Evolutionary conservation across 1,140 invertebrate genomes (phyloP), one percentile per base, ranked within the genome.

Genomic region (Neodiprion pinetum): DNA sequence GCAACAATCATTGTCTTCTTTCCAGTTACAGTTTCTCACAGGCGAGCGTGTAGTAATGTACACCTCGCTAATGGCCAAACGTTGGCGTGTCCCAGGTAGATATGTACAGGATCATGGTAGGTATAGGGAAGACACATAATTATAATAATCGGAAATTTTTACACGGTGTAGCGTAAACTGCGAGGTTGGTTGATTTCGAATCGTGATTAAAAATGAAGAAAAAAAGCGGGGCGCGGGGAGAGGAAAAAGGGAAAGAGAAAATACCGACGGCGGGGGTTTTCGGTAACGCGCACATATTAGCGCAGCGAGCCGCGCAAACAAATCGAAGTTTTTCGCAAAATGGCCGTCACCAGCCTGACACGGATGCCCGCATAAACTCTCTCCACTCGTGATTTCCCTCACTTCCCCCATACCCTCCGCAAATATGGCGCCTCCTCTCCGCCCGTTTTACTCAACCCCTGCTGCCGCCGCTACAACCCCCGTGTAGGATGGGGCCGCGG

Each of bases 291-390:
- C 68, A 61, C 53, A 61, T 61, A 61, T 61, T 61, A 61, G 53
- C 53, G 11, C 28, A 40, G 28, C 28, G 11, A 28, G 68, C 21
- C 68, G 79, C 74, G 82, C 84, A 85, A 85, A 86, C 85, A 85
- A 86, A 85, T 86, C 85, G 82, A 88, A 88, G 82, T 88, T 88
- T 88, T 88, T 88, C 86, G 83, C 86, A 88, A 88, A 88, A 88
- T 88, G 87, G 87, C 87, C 87, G 87, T 87, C 86, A 86, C 83
- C 82, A 82, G 82, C 82, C 81, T 86, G 84, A 87, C 86, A 83
- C 83, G 83, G 83, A 86, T 85, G 86, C 86, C 85, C 84, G 85
- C 83, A 82, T 84, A 85, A 84, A 85, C 81, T 82, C 80, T 71
- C 79, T 76, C 79, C 81, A 82, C 83, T 85, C 85, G 85, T 87